Conservation (phyloP, 2,888 invertebrate species). For the Melipona bicolor region DNA sequence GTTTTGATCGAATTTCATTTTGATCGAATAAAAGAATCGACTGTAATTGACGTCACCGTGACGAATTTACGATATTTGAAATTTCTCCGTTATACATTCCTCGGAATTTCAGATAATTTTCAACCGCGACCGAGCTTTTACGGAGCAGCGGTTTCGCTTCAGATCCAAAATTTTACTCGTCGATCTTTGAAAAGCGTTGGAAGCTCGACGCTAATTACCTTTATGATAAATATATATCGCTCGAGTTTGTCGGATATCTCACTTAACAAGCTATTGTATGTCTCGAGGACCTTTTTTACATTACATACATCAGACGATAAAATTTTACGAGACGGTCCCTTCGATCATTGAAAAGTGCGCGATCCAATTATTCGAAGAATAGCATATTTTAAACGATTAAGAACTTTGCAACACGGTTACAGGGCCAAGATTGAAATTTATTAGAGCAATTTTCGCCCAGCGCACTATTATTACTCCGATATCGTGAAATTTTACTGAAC, state of each 20-base stretch:
- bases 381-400: background rate
- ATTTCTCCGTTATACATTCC: background rate
- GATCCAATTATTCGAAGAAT: background rate
- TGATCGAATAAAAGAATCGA: background rate
- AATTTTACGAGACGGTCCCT: background rate
- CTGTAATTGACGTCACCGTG: no score
- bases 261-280: background rate
- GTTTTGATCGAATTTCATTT: background rate
- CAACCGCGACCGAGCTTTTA: background rate
- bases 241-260: no score
- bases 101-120: background rate
- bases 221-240: no score
- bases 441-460: background rate
- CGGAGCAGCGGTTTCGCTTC: constrained; percentile 5
- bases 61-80: constrained; percentile 15
- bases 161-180: background rate
- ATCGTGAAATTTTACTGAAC: constrained; percentile 1
- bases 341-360: background rate
- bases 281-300: background rate
- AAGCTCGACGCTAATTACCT: no score
- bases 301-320: no score
- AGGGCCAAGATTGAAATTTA: background rate
- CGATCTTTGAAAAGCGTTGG: background rate
- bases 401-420: background rate
- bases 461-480: background rate